A percentile compares a stretch with the other conserved stretches of the same genome.
Evolutionary conservation across 2,113 vertebrate species (phyloP).

Genomic region (Trogon melanurus): DNA sequence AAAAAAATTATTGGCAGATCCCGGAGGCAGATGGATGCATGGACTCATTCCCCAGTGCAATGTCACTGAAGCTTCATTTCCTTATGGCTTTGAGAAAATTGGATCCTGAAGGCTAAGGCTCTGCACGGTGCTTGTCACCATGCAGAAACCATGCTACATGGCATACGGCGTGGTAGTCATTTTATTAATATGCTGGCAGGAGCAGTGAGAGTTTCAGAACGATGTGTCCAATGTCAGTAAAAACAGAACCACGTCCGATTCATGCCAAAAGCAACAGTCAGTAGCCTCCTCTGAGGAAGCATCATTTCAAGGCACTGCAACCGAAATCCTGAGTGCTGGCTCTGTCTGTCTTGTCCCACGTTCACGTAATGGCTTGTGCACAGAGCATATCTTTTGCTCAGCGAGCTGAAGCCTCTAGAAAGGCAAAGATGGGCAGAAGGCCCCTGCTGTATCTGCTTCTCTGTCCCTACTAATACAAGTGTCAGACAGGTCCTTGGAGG

Average conservation of each 20-base stretch:
- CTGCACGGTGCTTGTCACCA: not conserved
- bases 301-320: not conserved
- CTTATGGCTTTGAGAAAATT: not conserved
- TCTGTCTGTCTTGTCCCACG: not conserved
- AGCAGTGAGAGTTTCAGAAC: not conserved
- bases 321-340: not conserved
- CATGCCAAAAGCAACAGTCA: not conserved
- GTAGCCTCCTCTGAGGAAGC: not conserved
- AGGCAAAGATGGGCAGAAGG: not conserved
- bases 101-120: not conserved
- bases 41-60: not conserved
- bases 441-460: not conserved
- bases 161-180: rapidly evolving
- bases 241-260: not conserved
- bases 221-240: not conserved
- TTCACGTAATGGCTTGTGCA: not conserved
- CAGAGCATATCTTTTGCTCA: not conserved
- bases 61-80: not conserved
- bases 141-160: not conserved
- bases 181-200: not conserved
- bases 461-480: not conserved
- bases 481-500: not conserved
- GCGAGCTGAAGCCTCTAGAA: not conserved
- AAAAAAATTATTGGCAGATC: not conserved
- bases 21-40: not conserved